These are phyloP conservation scores for Malurus melanocephalus DNA, from an alignment of 2,113 vertebrate species.

Conservation along the genomic window DNA sequence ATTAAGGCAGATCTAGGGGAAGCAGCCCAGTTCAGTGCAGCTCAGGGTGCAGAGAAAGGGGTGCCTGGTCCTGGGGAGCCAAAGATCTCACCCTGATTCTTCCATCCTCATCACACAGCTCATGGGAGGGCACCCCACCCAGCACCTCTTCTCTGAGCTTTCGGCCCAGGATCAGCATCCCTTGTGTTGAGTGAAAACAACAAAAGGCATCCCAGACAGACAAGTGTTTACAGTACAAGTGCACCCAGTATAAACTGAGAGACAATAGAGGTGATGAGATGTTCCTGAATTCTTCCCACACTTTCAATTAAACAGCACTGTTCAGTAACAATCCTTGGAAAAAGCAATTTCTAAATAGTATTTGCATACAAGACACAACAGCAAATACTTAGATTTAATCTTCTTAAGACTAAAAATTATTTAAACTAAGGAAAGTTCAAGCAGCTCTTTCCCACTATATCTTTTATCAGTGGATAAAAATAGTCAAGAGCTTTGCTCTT, in stretches of 20 bases:
- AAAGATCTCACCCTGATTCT: background rate
- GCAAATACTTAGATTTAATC: background rate
- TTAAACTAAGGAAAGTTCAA: background rate
- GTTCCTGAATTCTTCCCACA: background rate
- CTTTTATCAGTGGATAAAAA: conserved; percentile 29
- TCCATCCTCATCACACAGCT: rapidly evolving
- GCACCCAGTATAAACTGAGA: background rate
- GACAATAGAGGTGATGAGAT: conserved; percentile 15
- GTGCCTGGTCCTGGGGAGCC: background rate
- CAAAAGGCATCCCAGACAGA: background rate
- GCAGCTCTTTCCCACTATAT: background rate
- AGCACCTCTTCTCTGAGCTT: background rate
- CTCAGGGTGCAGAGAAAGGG: background rate
- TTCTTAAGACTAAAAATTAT: background rate
- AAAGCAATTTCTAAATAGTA: background rate
- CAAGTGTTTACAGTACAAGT: background rate
- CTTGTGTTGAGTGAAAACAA: background rate
- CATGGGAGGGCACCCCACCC: background rate
- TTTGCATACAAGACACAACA: background rate
- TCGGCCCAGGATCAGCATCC: background rate
- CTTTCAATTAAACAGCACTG: background rate
- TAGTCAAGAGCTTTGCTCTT: conserved; percentile 17
- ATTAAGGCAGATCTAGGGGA: background rate
- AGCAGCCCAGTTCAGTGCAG: background rate
- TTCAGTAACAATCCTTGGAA: background rate